Evolutionary conservation across 2,888 invertebrate genomes (phyloP), one percentile per base, ranked within the genome.

Genomic region (Dorcus hopei): DNA sequence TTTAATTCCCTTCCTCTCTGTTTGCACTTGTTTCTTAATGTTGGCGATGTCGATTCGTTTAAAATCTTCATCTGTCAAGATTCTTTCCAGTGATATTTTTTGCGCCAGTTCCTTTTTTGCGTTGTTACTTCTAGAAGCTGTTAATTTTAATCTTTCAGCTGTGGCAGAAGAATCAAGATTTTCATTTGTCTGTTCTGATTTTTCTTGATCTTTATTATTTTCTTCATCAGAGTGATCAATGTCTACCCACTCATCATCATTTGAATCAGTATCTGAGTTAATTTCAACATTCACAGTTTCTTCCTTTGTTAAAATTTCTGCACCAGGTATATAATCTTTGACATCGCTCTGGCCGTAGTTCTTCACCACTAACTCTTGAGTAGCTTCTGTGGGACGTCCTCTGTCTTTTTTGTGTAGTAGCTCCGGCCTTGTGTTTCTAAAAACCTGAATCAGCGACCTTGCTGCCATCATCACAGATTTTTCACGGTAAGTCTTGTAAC

Each of bases 381-480:
- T 83, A 2, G 92, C 92, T 78, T 94, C 93, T 26, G 93, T 95
- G 39, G 93, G 94, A 61, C 91, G 84, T 3, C 95, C 96, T 70
- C 93, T 85, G 73, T 97, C 95, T 79, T 86, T 94, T 74, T 90
- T 94, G 69, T 91, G 92, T 56, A 98, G 80, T 70, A 97, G 78
- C 48, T 88, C 87, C 0, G 97, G 97, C 79, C 66, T 88, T 81
- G 64, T 80, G 74, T 74, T 65, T 74, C 82, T 48, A 75, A 87
- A 95, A 3, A 96, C 77, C 62, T 90, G 88, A 63, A 97, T 91
- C 23, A 97, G 80, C 2, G 94, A 91, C 63, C 91, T 81, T 0
- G 96, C 89, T 40, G 96, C 97, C 96, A 97, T 97, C 89, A 95
- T 93, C 0, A 99, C 98, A 67, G 97, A 93, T 72, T 94, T 90